phyloP scores from a whole-genome alignment of 2,888 invertebrate genomes.

The Melieria crassipennis region DNA sequence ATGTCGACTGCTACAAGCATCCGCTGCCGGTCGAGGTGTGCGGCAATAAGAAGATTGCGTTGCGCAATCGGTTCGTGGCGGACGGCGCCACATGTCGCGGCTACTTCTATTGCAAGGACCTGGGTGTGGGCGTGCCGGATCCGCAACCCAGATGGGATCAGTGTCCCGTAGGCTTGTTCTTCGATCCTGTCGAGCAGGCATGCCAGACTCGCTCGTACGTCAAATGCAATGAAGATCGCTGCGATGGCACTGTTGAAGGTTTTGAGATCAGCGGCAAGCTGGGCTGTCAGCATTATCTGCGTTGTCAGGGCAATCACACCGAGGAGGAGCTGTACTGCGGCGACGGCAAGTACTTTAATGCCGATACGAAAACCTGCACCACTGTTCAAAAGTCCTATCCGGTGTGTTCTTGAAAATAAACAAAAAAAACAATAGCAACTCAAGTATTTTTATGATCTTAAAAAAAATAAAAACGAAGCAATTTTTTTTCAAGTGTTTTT shows the following conservation, averaged over 20 bases:
- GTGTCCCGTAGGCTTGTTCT: conserved; percentile 49
- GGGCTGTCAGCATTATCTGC: conserved; percentile 54
- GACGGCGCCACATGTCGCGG: conserved; percentile 57
- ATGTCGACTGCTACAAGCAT: conserved; percentile 48
- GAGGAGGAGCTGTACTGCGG: conserved; percentile 46
- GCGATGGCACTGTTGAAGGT: conserved; percentile 51
- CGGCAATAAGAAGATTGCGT: conserved; percentile 52
- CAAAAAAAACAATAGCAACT: too few species aligned
- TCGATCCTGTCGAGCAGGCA: conserved; percentile 42
- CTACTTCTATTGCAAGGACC: conserved; percentile 54
- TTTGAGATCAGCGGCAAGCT: conserved; percentile 41
- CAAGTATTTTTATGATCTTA: too few species aligned
- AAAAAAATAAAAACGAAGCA: too few species aligned
- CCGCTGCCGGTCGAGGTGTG: conserved; percentile 52
- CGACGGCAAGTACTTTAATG: conserved; percentile 51
- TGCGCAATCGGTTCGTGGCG: conserved; percentile 49
- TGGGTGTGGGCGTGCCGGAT: conserved; percentile 53
- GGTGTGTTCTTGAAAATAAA: conserved; percentile 42
- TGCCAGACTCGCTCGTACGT: conserved; percentile 48
- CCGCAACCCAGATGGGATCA: conserved; percentile 47
- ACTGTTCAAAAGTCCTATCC: conserved; percentile 38
- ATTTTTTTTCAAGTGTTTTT: too few species aligned
- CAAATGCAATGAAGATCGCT: conserved; percentile 53
- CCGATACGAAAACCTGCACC: conserved; percentile 44
- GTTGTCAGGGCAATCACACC: conserved; percentile 47